Conservation (phyloP, 2,797 vertebrate genomes). For the Psittacula echo region DNA sequence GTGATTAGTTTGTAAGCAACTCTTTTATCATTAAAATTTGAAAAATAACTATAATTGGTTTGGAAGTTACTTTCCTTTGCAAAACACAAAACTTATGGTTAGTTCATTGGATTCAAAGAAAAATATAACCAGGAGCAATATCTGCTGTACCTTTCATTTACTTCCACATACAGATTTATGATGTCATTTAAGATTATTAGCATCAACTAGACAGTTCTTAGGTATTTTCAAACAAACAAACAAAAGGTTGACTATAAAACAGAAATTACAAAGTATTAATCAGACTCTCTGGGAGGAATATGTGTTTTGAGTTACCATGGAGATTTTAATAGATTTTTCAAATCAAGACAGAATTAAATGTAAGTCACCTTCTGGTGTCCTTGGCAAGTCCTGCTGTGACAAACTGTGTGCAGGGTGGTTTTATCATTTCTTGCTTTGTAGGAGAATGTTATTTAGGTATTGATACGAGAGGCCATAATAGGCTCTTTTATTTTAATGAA, state of each 20-base stretch:
- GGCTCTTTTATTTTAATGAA: background rate
- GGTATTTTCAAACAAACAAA: background rate
- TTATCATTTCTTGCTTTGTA: background rate
- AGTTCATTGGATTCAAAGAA: background rate
- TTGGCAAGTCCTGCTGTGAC: background rate
- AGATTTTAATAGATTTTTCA: conserved; percentile 19
- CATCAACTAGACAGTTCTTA: background rate
- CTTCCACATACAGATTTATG: background rate
- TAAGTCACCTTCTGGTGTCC: conserved; percentile 53
- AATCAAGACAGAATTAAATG: conserved; percentile 21
- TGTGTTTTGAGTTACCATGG: conserved; percentile 33
- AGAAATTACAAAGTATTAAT: background rate
- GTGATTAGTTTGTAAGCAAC: background rate
- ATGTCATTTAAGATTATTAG: background rate
- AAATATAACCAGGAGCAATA: background rate
- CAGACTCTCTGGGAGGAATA: background rate
- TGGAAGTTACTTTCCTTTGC: background rate
- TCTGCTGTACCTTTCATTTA: background rate
- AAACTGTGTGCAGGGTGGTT: background rate
- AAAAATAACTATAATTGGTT: background rate
- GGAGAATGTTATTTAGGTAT: background rate
- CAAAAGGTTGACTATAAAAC: background rate
- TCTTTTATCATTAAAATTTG: background rate
- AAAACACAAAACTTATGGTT: background rate
- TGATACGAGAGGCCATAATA: background rate